Conservation (phyloP, 2,888 invertebrate genomes). For the Harpalus rubripes region DNA sequence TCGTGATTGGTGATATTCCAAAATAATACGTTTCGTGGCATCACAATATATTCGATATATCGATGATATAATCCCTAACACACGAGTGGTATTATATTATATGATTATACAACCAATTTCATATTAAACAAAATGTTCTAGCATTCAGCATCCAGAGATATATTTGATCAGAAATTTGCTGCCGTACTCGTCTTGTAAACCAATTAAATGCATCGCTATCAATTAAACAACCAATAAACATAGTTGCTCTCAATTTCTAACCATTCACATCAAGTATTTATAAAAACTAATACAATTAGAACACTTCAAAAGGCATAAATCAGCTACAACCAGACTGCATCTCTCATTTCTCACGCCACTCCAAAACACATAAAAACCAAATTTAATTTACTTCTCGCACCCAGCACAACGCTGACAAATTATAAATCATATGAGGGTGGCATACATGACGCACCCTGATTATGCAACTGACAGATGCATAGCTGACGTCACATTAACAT, state of each 20-base stretch:
- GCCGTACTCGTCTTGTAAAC: neutral
- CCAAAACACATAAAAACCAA: conserved; percentile 51
- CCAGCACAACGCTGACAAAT: conserved; percentile 36
- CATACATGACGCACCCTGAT: conserved; percentile 28
- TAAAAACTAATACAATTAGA: conserved; percentile 35
- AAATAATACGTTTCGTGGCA: too few species aligned
- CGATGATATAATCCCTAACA: too few species aligned
- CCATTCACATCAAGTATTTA: conserved; percentile 10
- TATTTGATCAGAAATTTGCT: too few species aligned
- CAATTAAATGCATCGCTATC: neutral
- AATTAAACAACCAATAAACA: conserved; percentile 13
- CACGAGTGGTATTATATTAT: too few species aligned
- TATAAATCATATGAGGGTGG: conserved; percentile 35
- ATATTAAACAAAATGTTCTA: too few species aligned
- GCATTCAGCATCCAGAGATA: too few species aligned
- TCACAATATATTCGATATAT: too few species aligned
- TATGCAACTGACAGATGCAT: conserved; percentile 47
- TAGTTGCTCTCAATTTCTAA: conserved; percentile 11
- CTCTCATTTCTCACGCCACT: conserved; percentile 47
- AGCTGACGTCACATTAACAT: conserved; percentile 19
- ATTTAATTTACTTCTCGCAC: conserved; percentile 46
- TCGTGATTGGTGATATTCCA: too few species aligned
- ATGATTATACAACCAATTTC: too few species aligned
- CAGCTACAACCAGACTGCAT: conserved; percentile 10
- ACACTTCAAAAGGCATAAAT: conserved; percentile 30